Conservation (phyloP, 2,888 invertebrate species). For the Patella caerulea region DNA sequence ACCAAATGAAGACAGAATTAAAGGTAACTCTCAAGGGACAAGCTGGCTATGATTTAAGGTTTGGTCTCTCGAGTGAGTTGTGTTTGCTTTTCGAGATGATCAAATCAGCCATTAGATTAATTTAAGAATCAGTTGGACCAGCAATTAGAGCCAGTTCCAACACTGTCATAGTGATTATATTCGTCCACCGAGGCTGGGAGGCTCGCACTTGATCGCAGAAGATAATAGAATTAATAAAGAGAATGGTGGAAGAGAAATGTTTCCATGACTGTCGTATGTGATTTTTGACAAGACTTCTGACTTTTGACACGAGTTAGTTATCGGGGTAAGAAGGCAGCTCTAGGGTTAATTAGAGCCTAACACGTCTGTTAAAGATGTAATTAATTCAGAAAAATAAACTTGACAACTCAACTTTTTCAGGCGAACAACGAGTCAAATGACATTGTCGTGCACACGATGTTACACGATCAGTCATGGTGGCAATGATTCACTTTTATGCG, state of each 20-base stretch:
- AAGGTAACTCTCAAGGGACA: no score
- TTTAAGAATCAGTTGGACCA: constrained; percentile 2
- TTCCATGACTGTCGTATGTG: not conserved
- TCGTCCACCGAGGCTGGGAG: not conserved
- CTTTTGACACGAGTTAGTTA: not conserved
- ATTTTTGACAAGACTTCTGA: not conserved
- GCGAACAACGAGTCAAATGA: no score
- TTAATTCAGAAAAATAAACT: no score
- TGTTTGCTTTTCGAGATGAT: constrained; percentile 9
- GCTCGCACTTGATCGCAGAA: not conserved
- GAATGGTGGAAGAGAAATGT: not conserved
- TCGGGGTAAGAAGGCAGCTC: no score
- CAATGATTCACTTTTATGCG: no score
- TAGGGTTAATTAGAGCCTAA: no score
- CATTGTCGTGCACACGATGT: no score
- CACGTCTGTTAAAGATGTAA: no score
- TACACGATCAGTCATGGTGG: no score
- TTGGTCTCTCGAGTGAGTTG: not conserved
- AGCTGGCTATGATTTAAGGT: constrained; percentile 3
- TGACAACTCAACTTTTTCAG: no score
- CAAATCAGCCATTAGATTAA: constrained; percentile 10
- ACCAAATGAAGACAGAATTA: no score
- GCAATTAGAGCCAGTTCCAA: constrained; percentile 9
- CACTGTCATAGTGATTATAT: not conserved
- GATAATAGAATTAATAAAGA: constrained; percentile 8